Evolutionary conservation across 2,797 vertebrate species (phyloP).

Genomic region (Poecile montanus): DNA sequence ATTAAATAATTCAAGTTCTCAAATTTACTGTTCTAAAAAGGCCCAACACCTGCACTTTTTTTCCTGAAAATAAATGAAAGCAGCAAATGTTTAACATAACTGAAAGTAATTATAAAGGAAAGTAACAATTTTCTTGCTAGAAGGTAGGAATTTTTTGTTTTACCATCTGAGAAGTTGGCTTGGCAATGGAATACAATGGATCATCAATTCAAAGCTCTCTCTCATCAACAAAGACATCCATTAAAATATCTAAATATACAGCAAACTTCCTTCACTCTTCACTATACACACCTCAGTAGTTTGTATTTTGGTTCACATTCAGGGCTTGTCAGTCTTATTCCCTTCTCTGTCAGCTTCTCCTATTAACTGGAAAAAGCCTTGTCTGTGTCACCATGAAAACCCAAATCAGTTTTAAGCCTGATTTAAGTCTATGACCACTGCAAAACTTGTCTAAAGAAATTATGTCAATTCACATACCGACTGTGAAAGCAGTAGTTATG

Average conservation of each 20-base stretch:
- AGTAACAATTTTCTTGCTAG: not conserved
- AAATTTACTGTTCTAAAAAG: not conserved
- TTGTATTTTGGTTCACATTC: not conserved
- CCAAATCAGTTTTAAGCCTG: not conserved
- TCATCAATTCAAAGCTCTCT: not conserved
- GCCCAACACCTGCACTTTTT: not conserved
- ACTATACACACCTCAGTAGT: not conserved
- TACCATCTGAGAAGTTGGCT: not conserved
- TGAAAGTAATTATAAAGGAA: not conserved
- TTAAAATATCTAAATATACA: not conserved
- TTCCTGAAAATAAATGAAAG: not conserved
- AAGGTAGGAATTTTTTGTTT: not conserved
- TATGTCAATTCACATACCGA: not conserved
- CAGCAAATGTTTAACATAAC: not conserved
- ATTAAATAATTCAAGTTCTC: not conserved
- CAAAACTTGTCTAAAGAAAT: not conserved
- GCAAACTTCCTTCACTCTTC: not conserved
- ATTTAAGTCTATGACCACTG: not conserved
- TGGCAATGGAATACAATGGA: not conserved
- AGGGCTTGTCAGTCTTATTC: not conserved
- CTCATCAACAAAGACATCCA: not conserved
- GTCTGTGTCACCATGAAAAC: not conserved
- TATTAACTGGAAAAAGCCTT: not conserved
- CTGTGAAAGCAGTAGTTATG: not conserved
- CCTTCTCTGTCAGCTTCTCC: not conserved